Evolutionary conservation across 1,140 invertebrate genomes (phyloP), one percentile per base, ranked within the genome.

Genomic region (Drosophila ironensis): DNA sequence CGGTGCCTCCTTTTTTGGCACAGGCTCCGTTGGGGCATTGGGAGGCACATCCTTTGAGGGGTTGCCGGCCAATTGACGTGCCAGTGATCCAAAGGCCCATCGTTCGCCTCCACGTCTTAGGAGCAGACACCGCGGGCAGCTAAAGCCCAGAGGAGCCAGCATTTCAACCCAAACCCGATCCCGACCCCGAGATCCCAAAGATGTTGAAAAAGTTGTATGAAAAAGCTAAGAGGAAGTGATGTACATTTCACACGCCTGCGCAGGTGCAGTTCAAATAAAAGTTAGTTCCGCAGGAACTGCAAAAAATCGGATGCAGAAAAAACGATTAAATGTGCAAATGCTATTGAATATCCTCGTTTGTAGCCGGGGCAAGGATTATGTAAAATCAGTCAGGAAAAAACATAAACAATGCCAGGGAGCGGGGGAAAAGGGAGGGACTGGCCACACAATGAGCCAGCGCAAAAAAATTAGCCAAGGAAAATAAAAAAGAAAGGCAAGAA

Each of bases 91-190:
- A 20, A 53, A 11, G 1, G 28, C 24, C 12, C 64, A 41, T 3
- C 30, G 60, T 3, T 35, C 38, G 14, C 19, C 24, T 1, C 40
- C 44, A 2, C 63, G 69, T 2, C 64, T 56, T 0, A 71, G 24
- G 0, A 77, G 51, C 50, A 70, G 38, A 19, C 78, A 22, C 69
- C 98, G 96, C 95, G 77, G 95, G 94, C 12, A 92, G 96, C 57
- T 92, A 94, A 72, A 92, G 95, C 60, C 92, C 96, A 66, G 95
- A 96, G 89, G 96, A 97, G 75, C 94, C 94, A 30, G 91, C 95
- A 27, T 84, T 28, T 38, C 33, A 14, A 14, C 25, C 14, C 14
- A 14, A 11, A 19, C 25, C 38, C 28, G 46, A 42, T 45, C 44
- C 35, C 27, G 33, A 14, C 16, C 25, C 14, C 11, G 28, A 11